Evolutionary conservation across 2,113 vertebrate species (phyloP), one percentile per base, ranked within the genome.

Genomic region (Blennius ocellaris): DNA sequence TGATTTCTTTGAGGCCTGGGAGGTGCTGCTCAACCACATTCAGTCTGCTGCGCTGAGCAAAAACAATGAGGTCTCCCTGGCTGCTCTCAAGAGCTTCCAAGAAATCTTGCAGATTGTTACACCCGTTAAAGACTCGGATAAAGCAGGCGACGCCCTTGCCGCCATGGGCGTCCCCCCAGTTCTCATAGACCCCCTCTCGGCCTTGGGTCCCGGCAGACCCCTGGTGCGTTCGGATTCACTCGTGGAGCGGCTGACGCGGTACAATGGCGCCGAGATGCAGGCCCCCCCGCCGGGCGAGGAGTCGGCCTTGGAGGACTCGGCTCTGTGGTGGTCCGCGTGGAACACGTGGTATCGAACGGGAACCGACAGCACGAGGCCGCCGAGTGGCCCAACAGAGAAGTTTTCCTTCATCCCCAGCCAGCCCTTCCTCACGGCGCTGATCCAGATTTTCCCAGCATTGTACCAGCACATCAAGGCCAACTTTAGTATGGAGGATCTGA

Each of bases 311-410:
- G 97, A 99, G 81, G 98, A 99, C 89, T 92, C 95, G 11, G 94
- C 96, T 43, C 92, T 99, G 70, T 99, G 98, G 98, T 99, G 98
- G 98, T 97, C 97, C 1, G 97, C 97, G 0, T 99, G 98, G 98
- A 98, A 96, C 88, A 96, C 96, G 6, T 99, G 98, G 98, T 98
- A 96, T 69, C 94, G 94, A 65, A 97, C 96, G 17, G 97, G 98
- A 62, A 97, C 95, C 1, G 97, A 99, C 82, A 97, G 97, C 92
- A 99, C 97, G 11, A 95, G 93, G 44, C 97, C 98, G 2, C 97
- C 98, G 39, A 82, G 72, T 12, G 83, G 86, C 48, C 80, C 67
- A 2, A 54, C 78, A 0, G 96, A 99, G 86, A 97, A 97, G 92
- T 89, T 96, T 59, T 94, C 96, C 80, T 99, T 99, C 70, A 96